Base-by-base conservation (phyloP, 1,140 invertebrate genomes). In the Drosophila biarmipes region DNA sequence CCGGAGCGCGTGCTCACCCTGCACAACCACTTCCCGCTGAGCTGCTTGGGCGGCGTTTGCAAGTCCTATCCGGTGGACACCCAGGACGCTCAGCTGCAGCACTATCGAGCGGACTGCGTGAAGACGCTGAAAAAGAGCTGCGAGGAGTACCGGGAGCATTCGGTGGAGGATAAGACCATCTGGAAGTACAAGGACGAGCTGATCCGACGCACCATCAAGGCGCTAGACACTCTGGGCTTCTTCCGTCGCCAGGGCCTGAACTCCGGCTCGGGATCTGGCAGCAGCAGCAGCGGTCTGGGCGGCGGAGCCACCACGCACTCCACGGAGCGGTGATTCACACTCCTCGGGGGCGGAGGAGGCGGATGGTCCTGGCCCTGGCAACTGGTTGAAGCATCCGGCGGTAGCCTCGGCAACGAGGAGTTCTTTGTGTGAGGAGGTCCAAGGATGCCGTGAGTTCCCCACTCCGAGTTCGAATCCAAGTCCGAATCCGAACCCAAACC, bases 71-170 rank as follows among this genome's bases (percentile, higher is more conserved):
- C 96, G 10, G 95, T 98, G 61, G 95, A 96, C 68, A 96, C 96
- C 2, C 93, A 94, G 46, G 95, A 97, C 72, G 98, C 98, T 7
- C 96, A 98, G 72, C 92, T 99, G 76, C 97, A 98, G 91, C 98
- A 99, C 91, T 99, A 98, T 92, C 94, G 98, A 29, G 96, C 96
- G 11, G 97, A 98, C 85, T 99, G 98, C 92, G 97, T 98, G 11
- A 97, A 95, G 61, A 97, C 97, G 12, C 92, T 98, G 71, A 97
- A 97, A 92, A 98, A 98, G 92, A 93, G 94, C 29, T 98, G 97
- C 92, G 94, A 95, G 15, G 96, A 97, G 78, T 98, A 96, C 90
- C 94, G 96, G 21, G 95, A 96, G 80, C 95, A 96, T 72, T 96
- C 96, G 21, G 94, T 97, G 15, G 94, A 96, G 80, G 97, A 98